Evolutionary conservation across 2,888 invertebrate species (phyloP), one percentile per base, ranked within the genome.

Genomic region (Apotomis capreana): DNA sequence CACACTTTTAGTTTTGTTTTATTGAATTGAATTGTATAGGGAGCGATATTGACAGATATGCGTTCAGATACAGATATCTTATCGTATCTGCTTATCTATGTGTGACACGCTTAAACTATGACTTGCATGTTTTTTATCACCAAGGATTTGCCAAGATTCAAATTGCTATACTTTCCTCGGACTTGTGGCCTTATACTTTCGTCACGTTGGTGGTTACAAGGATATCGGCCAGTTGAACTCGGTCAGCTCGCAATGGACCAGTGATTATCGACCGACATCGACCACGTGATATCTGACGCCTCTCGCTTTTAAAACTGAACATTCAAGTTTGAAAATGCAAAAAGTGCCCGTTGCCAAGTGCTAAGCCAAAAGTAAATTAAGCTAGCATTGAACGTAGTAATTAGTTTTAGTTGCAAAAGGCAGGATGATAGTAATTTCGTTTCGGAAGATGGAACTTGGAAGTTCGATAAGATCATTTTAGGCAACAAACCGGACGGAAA

Each of bases 151-250:
- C 49, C 49, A 49, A 8, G 49, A 2, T 49, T 49, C 1, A 49
- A 49, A 49, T 12, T 49, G 9, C 3, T 49, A 13, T 54, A 54
- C n/a, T 13, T 15, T n/a, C 13, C 40, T 6, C 40, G 40, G 40
- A 54, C 54, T 10, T n/a, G 13, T 54, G 13, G 10, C 54, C n/a
- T 70, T 63, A 46, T 58, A 63, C 72, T 72, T 72, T 72, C 73
- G 57, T 65, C 64, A 64, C 69, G 40, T 68, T 67, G 59, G 60
- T 73, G 59, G 60, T 49, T 60, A 54, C 69, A 73, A 69, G 73
- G 69, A 73, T 69, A 73, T 55, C 69, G 26, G 64, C 73, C 57
- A 46, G 65, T 62, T 68, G 71, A 71, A 71, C 61, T 71, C 61
- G 71, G 71, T 67, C 71, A 57, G 57, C 12, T 44, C 5, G 72